These are phyloP conservation scores for Ichneumoninae sp. DNA, from an alignment of 2,888 invertebrate genomes.

Conservation along the genomic window DNA sequence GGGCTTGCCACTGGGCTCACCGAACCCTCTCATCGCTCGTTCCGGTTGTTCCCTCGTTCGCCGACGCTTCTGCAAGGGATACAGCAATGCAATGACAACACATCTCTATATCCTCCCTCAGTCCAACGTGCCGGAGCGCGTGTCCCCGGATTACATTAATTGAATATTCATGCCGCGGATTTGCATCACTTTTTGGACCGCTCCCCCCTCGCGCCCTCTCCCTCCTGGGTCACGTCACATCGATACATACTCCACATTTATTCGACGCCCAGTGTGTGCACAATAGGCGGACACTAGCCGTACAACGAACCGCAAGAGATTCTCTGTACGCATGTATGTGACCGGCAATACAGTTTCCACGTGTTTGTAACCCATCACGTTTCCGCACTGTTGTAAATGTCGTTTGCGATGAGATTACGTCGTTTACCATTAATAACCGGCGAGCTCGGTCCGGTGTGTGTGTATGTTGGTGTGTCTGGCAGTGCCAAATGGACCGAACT, in stretches of 20 bases:
- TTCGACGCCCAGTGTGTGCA: slow-evolving; percentile 62
- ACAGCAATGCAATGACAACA: slow-evolving; percentile 37
- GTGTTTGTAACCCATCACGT: slow-evolving; percentile 63
- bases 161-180: slow-evolving; percentile 79
- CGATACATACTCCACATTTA: slow-evolving; percentile 50
- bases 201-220: slow-evolving; percentile 44
- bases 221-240: slow-evolving; percentile 50
- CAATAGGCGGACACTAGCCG: neutral
- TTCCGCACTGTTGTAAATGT: slow-evolving; percentile 71
- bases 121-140: slow-evolving; percentile 33
- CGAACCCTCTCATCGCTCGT: slow-evolving; percentile 25
- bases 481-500: slow-evolving; percentile 4
- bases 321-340: slow-evolving; percentile 24
- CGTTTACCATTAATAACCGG: slow-evolving; percentile 72
- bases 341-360: neutral
- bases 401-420: slow-evolving; percentile 71
- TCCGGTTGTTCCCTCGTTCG: slow-evolving; percentile 40
- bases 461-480: neutral
- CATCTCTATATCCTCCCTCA: neutral
- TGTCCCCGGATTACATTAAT: slow-evolving; percentile 76
- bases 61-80: slow-evolving; percentile 34
- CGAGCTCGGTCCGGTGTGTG: neutral
- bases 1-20: slow-evolving; percentile 37
- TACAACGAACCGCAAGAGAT: slow-evolving; percentile 20
- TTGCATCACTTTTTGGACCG: slow-evolving; percentile 74